Base-by-base conservation (phyloP, 2,888 invertebrate species). In the Drosophila incognita region DNA sequence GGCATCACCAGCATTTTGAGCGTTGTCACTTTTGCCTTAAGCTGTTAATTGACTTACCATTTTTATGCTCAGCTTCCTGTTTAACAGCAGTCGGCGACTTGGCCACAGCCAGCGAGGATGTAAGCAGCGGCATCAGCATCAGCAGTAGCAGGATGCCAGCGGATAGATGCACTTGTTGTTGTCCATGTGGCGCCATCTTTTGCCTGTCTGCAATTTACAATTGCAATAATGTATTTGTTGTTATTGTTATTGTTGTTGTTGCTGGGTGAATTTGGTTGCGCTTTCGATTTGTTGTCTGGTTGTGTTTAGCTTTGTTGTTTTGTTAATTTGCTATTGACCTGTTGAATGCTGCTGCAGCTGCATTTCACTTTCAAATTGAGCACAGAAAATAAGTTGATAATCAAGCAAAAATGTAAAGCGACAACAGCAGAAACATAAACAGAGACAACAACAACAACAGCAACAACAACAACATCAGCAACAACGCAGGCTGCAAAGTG, bases 21-120 rank as follows among this genome's bases (percentile, higher is more conserved):
- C 46, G 15, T 24, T 46, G 68, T 65, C 61, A 76, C 80, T 80
- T 78, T 78, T 71, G 64, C 77, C 60, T 52, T 60, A 40, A 38
- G 18, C 27, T 61, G 61, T 58, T 66, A 74, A 65, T 53, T 40
- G 46, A 76, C 88, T 90, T 77, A 88, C 88, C 90, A 64, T 82
- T 83, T 35, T 64, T 68, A 49, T 60, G 60, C 33, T 31, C 54
- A 15, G 77, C 79, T 79, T 89, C 87, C 87, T 74, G 87, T 49
- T 65, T 49, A 48, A 5, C 67, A 33, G 51, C 51, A 21, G 63
- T 36, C 49, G 74, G 74, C 15, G 81, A 70, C 35, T 81, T 79
- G 62, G 78, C 68, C 24, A 56, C 58, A 29, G 48, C 60, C 56
- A 74, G 46, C 36, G 63, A 24, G 46, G 57, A 63, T 51, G 46